Conservation (phyloP, 2,797 vertebrate genomes). For the Numenius phaeopus region DNA sequence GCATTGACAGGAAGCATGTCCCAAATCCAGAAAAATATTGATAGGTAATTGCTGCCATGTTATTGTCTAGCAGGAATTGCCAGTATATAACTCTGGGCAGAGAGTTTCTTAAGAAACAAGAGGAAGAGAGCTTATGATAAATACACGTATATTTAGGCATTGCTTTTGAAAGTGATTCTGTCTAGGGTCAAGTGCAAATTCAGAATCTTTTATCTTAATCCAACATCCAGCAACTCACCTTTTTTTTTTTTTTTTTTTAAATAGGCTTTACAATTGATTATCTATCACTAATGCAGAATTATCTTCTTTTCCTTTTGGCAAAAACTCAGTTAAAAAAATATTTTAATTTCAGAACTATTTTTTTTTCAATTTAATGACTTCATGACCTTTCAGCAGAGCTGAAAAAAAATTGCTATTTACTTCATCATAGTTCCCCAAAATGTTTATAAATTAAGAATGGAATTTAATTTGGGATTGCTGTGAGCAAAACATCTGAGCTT, state of each 20-base stretch:
- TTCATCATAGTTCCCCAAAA: not conserved
- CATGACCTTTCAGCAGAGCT: not conserved
- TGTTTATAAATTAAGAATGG: not conserved
- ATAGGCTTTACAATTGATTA: not conserved
- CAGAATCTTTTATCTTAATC: not conserved
- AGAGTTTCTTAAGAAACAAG: not conserved
- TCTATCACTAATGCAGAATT: not conserved
- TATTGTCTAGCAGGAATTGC: not conserved
- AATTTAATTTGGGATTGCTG: not conserved
- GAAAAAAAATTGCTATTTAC: not conserved
- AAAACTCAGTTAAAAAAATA: not conserved
- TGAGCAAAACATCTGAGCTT: not conserved
- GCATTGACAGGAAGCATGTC: not conserved
- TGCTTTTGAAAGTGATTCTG: not conserved
- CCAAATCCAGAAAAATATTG: not conserved
- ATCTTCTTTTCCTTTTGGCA: not conserved
- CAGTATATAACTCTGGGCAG: not conserved
- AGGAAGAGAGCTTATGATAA: not conserved
- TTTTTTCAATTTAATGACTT: not conserved
- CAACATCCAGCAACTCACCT: not conserved
- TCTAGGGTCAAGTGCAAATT: not conserved
- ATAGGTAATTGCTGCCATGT: not conserved
- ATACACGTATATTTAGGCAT: not conserved
- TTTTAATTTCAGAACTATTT: not conserved
- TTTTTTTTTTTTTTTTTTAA: not conserved